phyloP scores from a whole-genome alignment of 2,888 invertebrate species.

The Himalopsyche japonica region DNA sequence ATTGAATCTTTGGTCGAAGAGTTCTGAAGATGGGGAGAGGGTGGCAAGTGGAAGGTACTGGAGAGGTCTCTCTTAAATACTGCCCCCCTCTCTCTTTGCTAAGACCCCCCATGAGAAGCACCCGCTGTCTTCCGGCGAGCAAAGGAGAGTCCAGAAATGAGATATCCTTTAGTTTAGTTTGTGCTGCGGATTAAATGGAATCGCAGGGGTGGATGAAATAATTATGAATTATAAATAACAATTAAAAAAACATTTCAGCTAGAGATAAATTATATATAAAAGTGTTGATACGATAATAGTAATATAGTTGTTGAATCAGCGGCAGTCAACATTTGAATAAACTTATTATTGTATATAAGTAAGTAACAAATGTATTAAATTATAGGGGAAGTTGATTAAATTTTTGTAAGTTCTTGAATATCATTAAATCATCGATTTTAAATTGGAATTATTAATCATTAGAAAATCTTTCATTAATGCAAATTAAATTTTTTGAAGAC shows the following conservation, averaged over 20 bases:
- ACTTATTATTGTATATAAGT: no score
- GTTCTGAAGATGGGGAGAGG: not conserved
- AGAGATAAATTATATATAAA: no score
- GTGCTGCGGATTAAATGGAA: conserved; percentile 13
- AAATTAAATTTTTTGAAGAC: no score
- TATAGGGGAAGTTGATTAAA: no score
- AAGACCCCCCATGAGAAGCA: not conserved
- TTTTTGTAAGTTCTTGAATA: no score
- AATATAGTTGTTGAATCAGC: no score
- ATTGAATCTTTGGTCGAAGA: not conserved
- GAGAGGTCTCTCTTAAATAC: conserved; percentile 1
- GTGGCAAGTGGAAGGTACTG: not conserved
- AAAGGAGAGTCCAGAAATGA: conserved; percentile 35
- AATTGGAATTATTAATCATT: no score
- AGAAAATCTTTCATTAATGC: no score
- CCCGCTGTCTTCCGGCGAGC: conserved; percentile 16
- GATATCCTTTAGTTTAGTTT: conserved; percentile 38
- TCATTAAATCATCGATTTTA: no score
- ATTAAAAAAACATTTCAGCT: not conserved
- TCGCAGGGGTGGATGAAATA: conserved; percentile 2
- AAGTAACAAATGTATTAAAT: no score
- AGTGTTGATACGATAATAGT: no score
- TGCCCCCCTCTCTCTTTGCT: not conserved
- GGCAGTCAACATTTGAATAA: no score
- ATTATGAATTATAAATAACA: not conserved